Evolutionary conservation across 2,888 invertebrate genomes (phyloP).

Genomic region (Hydraecia micacea): DNA sequence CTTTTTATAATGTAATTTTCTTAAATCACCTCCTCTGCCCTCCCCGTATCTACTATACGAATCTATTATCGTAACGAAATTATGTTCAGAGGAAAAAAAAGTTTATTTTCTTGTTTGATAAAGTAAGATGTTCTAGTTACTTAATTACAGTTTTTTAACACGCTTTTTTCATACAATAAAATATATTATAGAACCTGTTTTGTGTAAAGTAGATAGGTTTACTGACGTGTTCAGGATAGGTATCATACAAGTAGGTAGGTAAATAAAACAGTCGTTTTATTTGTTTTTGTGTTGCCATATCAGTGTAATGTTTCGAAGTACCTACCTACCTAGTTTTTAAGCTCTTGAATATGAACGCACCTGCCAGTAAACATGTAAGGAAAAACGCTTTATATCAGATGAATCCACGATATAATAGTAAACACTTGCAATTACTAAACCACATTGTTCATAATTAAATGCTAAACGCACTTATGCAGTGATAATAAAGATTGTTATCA

Average conservation of each 20-base stretch:
- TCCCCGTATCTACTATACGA: constrained; percentile 71
- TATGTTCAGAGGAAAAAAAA: constrained; percentile 50
- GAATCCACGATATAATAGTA: constrained; percentile 39
- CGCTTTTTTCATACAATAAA: background rate
- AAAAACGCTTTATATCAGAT: constrained; percentile 18
- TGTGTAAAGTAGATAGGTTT: background rate
- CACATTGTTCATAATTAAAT: constrained; percentile 54
- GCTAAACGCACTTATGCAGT: constrained; percentile 49
- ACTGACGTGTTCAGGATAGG: background rate
- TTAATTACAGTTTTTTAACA: background rate
- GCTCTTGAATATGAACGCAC: background rate
- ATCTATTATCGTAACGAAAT: constrained; percentile 65
- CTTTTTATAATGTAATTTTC: constrained; percentile 89
- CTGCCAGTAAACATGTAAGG: background rate
- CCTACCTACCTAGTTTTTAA: too few relatives aligned
- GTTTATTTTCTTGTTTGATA: constrained; percentile 21
- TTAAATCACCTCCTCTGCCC: constrained; percentile 85
- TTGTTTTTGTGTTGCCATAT: background rate
- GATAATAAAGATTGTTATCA: constrained; percentile 65
- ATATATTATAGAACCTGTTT: background rate
- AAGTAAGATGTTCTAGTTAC: constrained; percentile 5
- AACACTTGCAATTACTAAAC: constrained; percentile 47
- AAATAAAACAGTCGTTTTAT: background rate
- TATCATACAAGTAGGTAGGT: background rate
- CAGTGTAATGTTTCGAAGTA: background rate